A percentile compares a stretch with the other conserved stretches of the same genome.
These are phyloP conservation scores for Orius insidiosus DNA, from an alignment of 1,140 invertebrate genomes.

Conservation along the genomic window DNA sequence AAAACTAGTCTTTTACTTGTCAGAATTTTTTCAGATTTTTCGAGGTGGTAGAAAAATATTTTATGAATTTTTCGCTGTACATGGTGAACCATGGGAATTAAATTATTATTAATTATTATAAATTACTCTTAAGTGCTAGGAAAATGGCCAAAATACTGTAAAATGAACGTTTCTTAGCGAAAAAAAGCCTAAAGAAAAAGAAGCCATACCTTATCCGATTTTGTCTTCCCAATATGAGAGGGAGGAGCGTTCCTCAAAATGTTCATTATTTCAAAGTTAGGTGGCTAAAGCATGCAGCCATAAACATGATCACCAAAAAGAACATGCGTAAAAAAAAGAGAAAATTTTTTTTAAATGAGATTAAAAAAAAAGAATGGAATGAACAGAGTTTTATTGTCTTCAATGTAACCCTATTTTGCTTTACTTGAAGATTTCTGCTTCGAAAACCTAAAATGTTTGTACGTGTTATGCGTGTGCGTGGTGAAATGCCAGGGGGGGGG, in stretches of 20 bases:
- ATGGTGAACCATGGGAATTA: too few relatives aligned
- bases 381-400: background rate
- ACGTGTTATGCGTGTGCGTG: background rate
- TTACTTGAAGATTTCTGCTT: constrained; percentile 8
- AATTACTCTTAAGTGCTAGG: too few relatives aligned
- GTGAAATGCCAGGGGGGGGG: too few relatives aligned
- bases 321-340: background rate
- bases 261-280: constrained; percentile 57
- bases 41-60: too few relatives aligned
- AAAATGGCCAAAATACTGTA: too few relatives aligned
- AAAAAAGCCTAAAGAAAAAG: too few relatives aligned
- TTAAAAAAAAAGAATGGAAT: constrained; percentile 11
- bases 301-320: constrained; percentile 38
- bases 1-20: too few relatives aligned
- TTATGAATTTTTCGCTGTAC: too few relatives aligned
- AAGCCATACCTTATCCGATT: constrained; percentile 62
- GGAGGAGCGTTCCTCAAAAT: constrained; percentile 61
- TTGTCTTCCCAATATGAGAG: constrained; percentile 63
- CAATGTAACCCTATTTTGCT: too few relatives aligned
- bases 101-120: too few relatives aligned
- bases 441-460: background rate
- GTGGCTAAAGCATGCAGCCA: constrained; percentile 33
- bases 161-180: too few relatives aligned
- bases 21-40: too few relatives aligned
- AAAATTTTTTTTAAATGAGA: constrained; percentile 23